phyloP scores from a whole-genome alignment of 2,888 invertebrate species.

The Rhodophaea formosa region DNA sequence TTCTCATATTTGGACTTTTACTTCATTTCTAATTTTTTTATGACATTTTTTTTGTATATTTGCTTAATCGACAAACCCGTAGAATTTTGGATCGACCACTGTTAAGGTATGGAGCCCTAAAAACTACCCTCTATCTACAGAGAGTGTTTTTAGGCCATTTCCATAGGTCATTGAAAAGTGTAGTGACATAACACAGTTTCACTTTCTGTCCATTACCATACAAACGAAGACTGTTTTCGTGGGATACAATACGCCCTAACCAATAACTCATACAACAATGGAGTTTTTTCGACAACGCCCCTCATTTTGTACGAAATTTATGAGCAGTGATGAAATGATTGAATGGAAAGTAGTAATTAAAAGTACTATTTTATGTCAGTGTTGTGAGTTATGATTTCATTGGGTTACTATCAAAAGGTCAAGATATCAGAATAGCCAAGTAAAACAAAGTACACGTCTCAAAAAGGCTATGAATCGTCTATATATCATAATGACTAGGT shows the following conservation, averaged over 20 bases:
- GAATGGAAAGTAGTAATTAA: background rate
- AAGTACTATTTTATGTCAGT: background rate
- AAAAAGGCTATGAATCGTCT: no score
- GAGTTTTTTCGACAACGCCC: constrained; percentile 5
- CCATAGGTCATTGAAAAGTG: background rate
- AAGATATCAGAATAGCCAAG: no score
- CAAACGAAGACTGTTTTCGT: constrained; percentile 20
- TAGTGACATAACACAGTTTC: constrained; percentile 4
- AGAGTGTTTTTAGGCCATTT: no score
- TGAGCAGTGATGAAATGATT: background rate
- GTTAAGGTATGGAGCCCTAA: background rate
- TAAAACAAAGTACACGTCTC: no score
- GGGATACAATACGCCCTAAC: constrained; percentile 9
- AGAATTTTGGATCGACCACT: no score
- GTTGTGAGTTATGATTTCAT: background rate
- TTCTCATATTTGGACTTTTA: no score
- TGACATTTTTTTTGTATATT: no score
- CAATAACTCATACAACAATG: constrained; percentile 19
- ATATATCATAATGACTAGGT: no score
- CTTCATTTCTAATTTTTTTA: no score
- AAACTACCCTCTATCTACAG: background rate
- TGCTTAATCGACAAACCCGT: no score
- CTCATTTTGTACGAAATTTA: constrained; percentile 5
- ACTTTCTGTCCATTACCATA: constrained; percentile 19
- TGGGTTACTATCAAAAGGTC: no score